These are phyloP conservation scores for Phytoseiulus persimilis DNA, from an alignment of 2,888 invertebrate species.

Conservation along the genomic window DNA sequence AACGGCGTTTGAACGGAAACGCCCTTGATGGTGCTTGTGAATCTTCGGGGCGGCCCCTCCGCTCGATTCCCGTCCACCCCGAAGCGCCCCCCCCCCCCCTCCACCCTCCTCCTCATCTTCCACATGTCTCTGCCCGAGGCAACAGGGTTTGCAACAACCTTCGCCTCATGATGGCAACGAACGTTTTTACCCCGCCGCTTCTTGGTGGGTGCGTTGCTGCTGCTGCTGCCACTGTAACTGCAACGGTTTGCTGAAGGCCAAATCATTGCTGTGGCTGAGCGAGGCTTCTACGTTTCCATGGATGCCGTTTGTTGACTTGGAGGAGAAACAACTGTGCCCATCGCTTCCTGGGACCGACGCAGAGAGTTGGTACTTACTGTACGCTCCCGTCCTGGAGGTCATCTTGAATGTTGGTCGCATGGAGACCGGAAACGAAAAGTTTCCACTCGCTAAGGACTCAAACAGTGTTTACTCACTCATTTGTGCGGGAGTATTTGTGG, in stretches of 20 bases:
- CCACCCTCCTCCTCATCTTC: background rate
- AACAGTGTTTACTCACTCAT: background rate
- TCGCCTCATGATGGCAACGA: background rate
- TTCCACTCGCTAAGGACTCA: background rate
- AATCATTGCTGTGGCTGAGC: background rate
- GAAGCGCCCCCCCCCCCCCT: background rate
- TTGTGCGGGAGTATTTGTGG: background rate
- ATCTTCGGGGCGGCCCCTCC: background rate
- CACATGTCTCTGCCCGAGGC: background rate
- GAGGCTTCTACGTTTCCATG: background rate
- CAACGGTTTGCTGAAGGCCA: background rate
- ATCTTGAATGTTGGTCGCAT: background rate
- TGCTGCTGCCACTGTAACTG: background rate
- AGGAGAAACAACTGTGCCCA: background rate
- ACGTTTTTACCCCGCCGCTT: background rate
- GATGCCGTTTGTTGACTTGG: background rate
- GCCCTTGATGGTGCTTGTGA: constrained; percentile 5
- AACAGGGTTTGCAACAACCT: background rate
- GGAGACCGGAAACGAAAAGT: background rate
- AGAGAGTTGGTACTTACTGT: background rate
- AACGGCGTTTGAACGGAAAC: background rate
- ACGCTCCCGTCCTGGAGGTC: background rate
- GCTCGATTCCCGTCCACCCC: background rate
- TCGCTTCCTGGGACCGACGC: background rate
- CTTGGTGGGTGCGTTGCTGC: background rate